Conservation (phyloP, 64 coral and sea anemone species). For the Catalaphyllia jardinei region DNA sequence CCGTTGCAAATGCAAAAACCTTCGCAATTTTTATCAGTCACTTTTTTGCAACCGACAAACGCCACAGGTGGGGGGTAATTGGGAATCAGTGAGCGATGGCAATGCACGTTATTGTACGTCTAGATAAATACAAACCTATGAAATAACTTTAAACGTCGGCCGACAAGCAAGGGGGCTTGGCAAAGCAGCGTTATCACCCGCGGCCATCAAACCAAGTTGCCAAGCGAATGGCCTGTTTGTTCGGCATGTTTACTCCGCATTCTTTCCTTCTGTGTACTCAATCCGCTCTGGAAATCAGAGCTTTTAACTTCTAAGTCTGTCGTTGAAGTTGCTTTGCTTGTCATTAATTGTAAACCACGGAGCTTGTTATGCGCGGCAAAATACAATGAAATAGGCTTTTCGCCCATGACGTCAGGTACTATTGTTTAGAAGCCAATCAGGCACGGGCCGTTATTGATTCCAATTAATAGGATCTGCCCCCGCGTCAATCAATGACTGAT, state of each 20-base stretch:
- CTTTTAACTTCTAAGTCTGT: slow-evolving; percentile 1
- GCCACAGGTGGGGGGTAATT: background rate
- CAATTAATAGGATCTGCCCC: slow-evolving; percentile 93
- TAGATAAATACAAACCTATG: background rate
- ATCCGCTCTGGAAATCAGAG: background rate
- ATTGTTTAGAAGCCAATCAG: slow-evolving; percentile 78
- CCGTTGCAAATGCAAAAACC: background rate
- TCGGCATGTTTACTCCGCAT: background rate
- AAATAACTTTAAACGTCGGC: background rate
- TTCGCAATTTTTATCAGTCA: slow-evolving; percentile 1
- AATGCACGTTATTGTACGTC: background rate
- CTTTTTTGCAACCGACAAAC: background rate
- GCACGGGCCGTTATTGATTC: slow-evolving; percentile 67
- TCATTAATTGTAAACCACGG: slow-evolving; percentile 38
- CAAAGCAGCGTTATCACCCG: background rate
- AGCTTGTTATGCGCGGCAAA: slow-evolving; percentile 20
- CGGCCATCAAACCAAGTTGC: background rate
- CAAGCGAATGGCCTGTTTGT: background rate
- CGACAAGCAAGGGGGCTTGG: background rate
- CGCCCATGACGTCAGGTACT: slow-evolving; percentile 58
- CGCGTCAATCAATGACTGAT: slow-evolving; percentile 95
- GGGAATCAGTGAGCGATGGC: background rate
- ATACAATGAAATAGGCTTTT: slow-evolving; percentile 61
- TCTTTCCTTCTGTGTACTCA: slow-evolving; percentile 11
- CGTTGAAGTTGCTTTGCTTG: slow-evolving; percentile 7